Percentiles rank a stretch among this genome's conserved stretches.
Evolutionary conservation across 2,113 vertebrate species (phyloP).

Genomic region (Coptodon rendalli): DNA sequence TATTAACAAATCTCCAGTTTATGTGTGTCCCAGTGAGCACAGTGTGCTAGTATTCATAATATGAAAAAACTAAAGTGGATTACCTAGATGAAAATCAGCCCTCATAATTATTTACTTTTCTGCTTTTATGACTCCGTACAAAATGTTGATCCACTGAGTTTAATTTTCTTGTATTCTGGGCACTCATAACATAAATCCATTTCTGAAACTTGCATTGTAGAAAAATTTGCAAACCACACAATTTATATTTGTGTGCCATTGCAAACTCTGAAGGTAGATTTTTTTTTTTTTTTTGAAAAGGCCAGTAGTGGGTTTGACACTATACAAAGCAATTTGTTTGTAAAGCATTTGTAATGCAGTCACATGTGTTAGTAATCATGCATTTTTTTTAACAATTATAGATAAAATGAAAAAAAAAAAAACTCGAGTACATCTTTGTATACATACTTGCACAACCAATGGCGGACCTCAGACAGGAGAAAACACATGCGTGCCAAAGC

Average conservation of each 20-base stretch:
- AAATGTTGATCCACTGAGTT: not conserved
- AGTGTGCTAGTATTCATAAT: not conserved
- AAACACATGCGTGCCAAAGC: not conserved
- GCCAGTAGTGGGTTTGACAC: not conserved
- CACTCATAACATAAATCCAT: not conserved
- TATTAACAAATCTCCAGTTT: not conserved
- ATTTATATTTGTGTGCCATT: not conserved
- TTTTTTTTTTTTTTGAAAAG: not conserved
- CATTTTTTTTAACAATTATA: not conserved
- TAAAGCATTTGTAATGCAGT: not conserved
- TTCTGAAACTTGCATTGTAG: not conserved
- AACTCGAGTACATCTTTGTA: not conserved
- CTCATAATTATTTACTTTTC: not conserved
- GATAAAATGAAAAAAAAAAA: not conserved
- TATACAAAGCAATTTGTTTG: not conserved
- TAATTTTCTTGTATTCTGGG: not conserved
- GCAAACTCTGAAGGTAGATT: not conserved
- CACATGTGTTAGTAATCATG: not conserved
- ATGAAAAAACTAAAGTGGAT: not conserved
- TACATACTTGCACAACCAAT: not conserved
- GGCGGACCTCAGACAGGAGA: not conserved
- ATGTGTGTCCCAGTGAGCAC: not conserved
- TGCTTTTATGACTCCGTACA: not conserved
- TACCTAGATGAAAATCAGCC: not conserved
- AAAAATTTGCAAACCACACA: not conserved